Conservation (phyloP, 2,888 invertebrate genomes). For the Helicoverpa assulta region DNA sequence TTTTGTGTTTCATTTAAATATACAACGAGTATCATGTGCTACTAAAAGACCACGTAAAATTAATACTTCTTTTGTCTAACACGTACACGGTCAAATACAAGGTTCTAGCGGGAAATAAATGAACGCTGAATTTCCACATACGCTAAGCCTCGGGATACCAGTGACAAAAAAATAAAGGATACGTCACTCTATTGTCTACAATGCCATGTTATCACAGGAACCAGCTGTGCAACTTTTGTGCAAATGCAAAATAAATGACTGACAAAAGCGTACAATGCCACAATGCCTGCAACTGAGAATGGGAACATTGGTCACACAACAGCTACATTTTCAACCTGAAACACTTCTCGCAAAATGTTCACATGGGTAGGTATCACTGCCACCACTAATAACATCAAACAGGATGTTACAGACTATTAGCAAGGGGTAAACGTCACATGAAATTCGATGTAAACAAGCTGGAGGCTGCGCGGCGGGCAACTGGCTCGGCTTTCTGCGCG, state of each 20-base stretch:
- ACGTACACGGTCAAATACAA: constrained; percentile 2
- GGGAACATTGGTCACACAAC: constrained; percentile 60
- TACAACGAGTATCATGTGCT: too few species aligned
- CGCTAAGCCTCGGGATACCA: constrained; percentile 11
- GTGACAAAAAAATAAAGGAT: constrained; percentile 51
- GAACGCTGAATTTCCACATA: constrained; percentile 8
- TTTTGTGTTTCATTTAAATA: too few species aligned
- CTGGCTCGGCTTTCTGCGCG: constrained; percentile 86
- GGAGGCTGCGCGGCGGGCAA: constrained; percentile 88
- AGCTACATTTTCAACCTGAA: constrained; percentile 52
- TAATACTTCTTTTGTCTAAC: neutral
- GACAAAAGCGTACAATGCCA: constrained; percentile 70
- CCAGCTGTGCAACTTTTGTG: constrained; percentile 78
- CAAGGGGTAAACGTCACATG: constrained; percentile 66
- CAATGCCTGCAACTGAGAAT: constrained; percentile 69
- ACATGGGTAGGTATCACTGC: constrained; percentile 65
- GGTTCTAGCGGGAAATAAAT: constrained; percentile 13
- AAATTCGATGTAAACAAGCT: constrained; percentile 85
- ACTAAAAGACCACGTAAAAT: neutral
- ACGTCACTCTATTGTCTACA: constrained; percentile 60
- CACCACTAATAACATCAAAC: constrained; percentile 51
- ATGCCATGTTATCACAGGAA: constrained; percentile 65
- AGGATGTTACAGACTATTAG: constrained; percentile 44
- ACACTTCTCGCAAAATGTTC: constrained; percentile 43
- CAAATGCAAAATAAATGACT: constrained; percentile 74